These are phyloP conservation scores for Polymixis lichenea DNA, from an alignment of 2,888 invertebrate genomes.

Conservation along the genomic window DNA sequence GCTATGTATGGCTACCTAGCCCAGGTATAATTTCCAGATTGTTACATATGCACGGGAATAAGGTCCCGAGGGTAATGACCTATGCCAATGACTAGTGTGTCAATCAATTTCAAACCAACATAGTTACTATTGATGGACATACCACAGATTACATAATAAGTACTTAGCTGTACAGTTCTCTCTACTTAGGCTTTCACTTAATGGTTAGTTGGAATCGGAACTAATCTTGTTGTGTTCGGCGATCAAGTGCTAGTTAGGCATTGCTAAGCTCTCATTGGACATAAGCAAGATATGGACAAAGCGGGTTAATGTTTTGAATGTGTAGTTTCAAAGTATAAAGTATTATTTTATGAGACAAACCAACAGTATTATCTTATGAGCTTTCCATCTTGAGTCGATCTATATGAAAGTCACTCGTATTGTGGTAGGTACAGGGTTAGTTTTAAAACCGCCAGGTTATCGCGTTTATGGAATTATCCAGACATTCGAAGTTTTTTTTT, in stretches of 20 bases:
- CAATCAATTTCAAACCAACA: conserved; percentile 50
- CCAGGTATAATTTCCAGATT: conserved; percentile 29
- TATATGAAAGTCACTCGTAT: neutral
- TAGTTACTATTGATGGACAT: conserved; percentile 23
- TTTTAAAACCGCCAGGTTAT: neutral
- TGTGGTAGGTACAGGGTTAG: neutral
- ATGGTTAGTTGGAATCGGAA: conserved; percentile 32
- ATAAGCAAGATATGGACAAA: neutral
- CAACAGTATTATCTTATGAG: neutral
- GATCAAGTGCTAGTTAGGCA: conserved; percentile 39
- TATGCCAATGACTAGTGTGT: conserved; percentile 43
- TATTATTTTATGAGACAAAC: neutral
- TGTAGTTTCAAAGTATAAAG: neutral
- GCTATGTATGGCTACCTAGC: neutral
- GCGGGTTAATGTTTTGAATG: neutral
- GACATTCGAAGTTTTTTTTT: neutral
- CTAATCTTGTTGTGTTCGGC: conserved; percentile 41
- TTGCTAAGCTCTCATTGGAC: conserved; percentile 34
- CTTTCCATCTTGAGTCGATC: too few species aligned
- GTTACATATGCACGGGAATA: conserved; percentile 26
- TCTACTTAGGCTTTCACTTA: conserved; percentile 46
- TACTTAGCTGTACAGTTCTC: conserved; percentile 43
- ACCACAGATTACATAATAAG: conserved; percentile 41
- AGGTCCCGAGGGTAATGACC: conserved; percentile 50
- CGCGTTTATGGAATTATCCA: neutral